Evolutionary conservation across 2,888 invertebrate species (phyloP), one percentile per base, ranked within the genome.

Genomic region (Acleris literana): DNA sequence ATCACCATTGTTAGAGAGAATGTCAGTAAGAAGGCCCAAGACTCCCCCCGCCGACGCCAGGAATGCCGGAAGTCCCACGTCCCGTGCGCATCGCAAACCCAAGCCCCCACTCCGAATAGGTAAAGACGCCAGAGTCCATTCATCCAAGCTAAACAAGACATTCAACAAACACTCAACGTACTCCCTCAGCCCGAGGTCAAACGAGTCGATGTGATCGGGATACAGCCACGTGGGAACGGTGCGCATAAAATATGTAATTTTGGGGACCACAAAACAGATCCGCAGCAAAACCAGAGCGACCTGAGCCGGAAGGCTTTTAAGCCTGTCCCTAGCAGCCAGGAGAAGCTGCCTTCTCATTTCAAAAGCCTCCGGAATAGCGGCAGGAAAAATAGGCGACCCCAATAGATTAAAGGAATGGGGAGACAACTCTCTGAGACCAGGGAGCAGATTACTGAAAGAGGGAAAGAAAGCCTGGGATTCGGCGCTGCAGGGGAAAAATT

Each of bases 181-280:
- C 22, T 52, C 52, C 6, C n/a, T 52, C 22, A 25, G 6, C 6
- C 1, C 16, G 13, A 7, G 13, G 25, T 52, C 52, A 52, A 52
- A 52, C 1, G 52, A 52, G 18, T 22, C 22, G 25, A 52, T 3
- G 11, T 52, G 16, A 7, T 3, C 52, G 13, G 52, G 52, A 46
- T 25, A 48, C 51, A 62, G 17, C 62, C 62, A 62, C 5, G 48
- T 46, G 1, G 54, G 62, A 2, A 25, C 25, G 20, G 62, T 54
- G 11, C 62, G 44, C 29, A 62, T 29, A 18, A 62, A 20, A 17
- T 62, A 54, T 3, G 44, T 54, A 2, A 54, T 3, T 48, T 62
- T 62, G 11, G 54, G 62, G 11, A 54, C 44, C 9, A 46, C 53
- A 11, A 62, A 62, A 29, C 62, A 46, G n/a, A 53, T 9, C 46